Evolutionary conservation across 2,113 vertebrate genomes (phyloP), one percentile per base, ranked within the genome.

Genomic region (Antennarius striatus): DNA sequence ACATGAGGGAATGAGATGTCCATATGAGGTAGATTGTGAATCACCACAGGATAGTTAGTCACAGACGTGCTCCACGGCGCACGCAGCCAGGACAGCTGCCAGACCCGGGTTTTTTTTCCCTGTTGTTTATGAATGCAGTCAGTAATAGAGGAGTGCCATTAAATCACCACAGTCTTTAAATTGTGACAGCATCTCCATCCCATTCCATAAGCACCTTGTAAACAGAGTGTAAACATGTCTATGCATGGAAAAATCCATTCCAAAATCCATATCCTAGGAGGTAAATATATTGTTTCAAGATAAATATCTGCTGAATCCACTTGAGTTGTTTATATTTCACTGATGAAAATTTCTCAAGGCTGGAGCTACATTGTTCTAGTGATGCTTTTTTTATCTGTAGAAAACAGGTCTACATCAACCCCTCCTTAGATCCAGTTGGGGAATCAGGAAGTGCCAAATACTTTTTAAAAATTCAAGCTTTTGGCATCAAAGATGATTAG

Each of bases 121-220:
- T 63, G 10, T 66, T 63, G 43, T 68, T 77, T 59, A 53, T 71
- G 55, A 61, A 83, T 79, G 59, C 55, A 65, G 55, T 77, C 63
- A 79, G 72, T 68, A 68, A 63, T 79, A 61, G 80, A 80, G 40
- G 56, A 56, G 55, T 29, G 40, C 69, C 51, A 56, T 76, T 60
- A 74, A 82, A 78, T 72, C 61, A 62, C 16, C 73, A 67, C 49
- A 68, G 71, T 70, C 68, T 87, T 88, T 84, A 63, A 68, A 64
- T 46, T 71, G 61, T 63, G 64, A 83, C 60, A 77, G 32, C 69
- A 51, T 49, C 32, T 69, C 72, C 65, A 81, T 78, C 58, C 30
- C 71, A 75, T 64, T 86, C 63, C 77, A 88, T 84, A 77, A 84
- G 84, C 74, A 60, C 53, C 63, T 59, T 52, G 66, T 82, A 86